Evolutionary conservation across 2,888 invertebrate genomes (phyloP), one percentile per base, ranked within the genome.

Genomic region (Toxonevra muliebris): DNA sequence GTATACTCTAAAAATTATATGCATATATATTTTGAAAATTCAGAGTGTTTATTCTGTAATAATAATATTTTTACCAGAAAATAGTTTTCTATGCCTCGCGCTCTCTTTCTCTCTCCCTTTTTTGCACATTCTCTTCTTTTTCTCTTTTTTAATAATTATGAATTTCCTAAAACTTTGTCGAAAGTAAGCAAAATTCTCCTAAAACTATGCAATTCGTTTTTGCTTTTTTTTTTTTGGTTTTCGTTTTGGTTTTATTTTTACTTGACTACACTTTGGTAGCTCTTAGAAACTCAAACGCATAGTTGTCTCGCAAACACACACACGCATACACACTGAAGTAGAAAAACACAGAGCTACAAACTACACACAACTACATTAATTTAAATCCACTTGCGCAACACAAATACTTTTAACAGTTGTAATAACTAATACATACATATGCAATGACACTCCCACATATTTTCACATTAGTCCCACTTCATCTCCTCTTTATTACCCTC

Each of bases 341-440:
- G 42, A 2, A 59, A 42, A 17, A 42, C 40, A 42, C 11, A 42
- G 13, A 13, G 17, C n/a, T 58, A 58, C 40, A 41, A 62, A 52
- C 41, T 52, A 10, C 13, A 48, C 48, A 58, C 30, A 48, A 68
- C 60, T 65, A 75, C 72, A 76, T 79, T 72, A 72, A 73, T 75
- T 74, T 73, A 68, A 77, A 77, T 78, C 69, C 78, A 71, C 72
- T 75, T 73, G 69, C 65, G 70, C 71, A 71, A 72, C 61, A 68
- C 69, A 76, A 74, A 76, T 72, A 77, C 73, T 75, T 75, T 64
- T 15, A 48, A 48, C 48, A 48, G 15, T 15, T 15, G 62, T 66
- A 62, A 41, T 61, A 20, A 19, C 54, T 48, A 15, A 10, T 53
- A 45, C 30, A 69, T 65, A 67, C 53, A 52, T 15, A 45, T 52